These are phyloP conservation scores for Rhadina sibilatrix DNA, from an alignment of 2,113 vertebrate species.

Conservation along the genomic window DNA sequence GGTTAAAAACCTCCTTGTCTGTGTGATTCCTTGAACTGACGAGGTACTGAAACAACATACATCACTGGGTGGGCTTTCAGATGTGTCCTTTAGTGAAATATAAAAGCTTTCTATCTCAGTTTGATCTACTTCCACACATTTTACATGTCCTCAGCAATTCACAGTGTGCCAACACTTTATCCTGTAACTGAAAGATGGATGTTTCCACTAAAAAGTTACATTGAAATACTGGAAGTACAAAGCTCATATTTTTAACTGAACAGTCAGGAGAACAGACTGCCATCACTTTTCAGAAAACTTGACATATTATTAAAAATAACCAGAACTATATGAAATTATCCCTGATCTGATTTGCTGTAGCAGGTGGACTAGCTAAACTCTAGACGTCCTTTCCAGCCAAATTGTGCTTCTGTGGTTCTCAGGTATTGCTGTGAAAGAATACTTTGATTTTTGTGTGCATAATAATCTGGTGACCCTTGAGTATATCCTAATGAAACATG, in stretches of 20 bases:
- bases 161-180: not conserved
- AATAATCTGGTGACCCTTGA: not conserved
- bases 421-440: not conserved
- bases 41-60: not conserved
- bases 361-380: not conserved
- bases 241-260: not conserved
- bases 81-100: not conserved
- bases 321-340: not conserved
- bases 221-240: not conserved
- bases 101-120: not conserved
- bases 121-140: not conserved
- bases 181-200: not conserved
- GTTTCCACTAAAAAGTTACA: not conserved
- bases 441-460: not conserved
- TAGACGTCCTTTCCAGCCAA: not conserved
- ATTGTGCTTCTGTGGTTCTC: not conserved
- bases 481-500: not conserved
- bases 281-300: not conserved
- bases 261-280: not conserved
- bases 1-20: not conserved
- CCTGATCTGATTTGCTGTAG: not conserved
- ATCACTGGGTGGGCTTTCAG: not conserved
- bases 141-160: not conserved
- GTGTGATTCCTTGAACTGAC: not conserved
- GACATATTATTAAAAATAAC: not conserved